A percentile compares a stretch with the other conserved stretches of the same genome.
Evolutionary conservation across 2,113 vertebrate genomes (phyloP).

Genomic region (Oplegnathus fasciatus): DNA sequence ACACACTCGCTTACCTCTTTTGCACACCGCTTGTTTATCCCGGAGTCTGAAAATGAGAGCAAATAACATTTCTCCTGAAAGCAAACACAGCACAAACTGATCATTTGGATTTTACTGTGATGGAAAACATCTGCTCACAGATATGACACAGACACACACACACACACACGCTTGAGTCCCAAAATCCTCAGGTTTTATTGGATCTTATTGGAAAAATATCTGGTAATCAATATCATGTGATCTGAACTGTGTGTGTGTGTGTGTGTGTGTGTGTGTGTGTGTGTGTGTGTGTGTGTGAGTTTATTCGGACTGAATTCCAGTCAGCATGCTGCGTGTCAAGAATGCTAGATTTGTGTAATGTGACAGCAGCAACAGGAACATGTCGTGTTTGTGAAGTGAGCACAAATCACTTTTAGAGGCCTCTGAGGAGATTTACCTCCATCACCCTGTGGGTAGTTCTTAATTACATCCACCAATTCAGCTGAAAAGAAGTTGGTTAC

Average conservation of each 20-base stretch:
- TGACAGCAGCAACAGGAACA: conserved; percentile 71
- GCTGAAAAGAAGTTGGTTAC: not conserved
- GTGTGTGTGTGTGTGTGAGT: not conserved
- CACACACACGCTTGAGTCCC: not conserved
- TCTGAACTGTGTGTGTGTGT: conserved; percentile 1
- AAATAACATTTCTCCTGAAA: conserved; percentile 20
- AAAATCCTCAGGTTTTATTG: conserved; percentile 8
- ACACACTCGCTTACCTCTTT: not conserved
- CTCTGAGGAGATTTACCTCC: conserved; percentile 27
- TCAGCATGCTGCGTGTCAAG: conserved; percentile 76
- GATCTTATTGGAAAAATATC: conserved; percentile 4
- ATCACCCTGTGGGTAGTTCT: conserved; percentile 8
- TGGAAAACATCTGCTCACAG: conserved; percentile 30
- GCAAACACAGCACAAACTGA: conserved; percentile 12
- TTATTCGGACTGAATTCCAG: conserved; percentile 55
- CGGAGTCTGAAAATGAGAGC: conserved; percentile 1
- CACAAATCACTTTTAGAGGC: conserved; percentile 31
- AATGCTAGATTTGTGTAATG: conserved; percentile 71
- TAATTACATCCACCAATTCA: conserved; percentile 10
- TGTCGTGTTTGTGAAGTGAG: conserved; percentile 28
- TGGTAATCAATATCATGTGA: conserved; percentile 46
- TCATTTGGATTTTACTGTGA: conserved; percentile 37
- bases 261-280: conserved; percentile 1
- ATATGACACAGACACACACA: not conserved
- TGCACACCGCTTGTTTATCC: conserved; percentile 21